A percentile compares a stretch with the other conserved stretches of the same genome.
Conservation (phyloP, 1,140 invertebrate species). For the Asbolus verrucosus region DNA sequence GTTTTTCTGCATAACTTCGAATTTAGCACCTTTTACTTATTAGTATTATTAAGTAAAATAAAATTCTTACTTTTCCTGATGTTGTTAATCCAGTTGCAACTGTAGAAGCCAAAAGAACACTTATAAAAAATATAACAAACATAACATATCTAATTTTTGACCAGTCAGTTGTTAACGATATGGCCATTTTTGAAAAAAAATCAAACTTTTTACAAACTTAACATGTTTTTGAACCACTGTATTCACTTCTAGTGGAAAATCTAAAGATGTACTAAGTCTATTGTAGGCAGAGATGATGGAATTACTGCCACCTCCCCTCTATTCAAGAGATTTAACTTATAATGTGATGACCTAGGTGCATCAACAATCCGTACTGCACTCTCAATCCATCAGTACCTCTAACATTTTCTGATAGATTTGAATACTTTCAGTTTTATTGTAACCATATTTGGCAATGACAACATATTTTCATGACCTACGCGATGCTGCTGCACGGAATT, state of each 20-base stretch:
- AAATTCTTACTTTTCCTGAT: slow-evolving; percentile 42
- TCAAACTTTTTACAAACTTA: too few relatives aligned
- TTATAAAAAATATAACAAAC: slow-evolving; percentile 39
- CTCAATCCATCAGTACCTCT: slow-evolving; percentile 16
- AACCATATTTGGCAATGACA: too few relatives aligned
- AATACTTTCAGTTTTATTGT: slow-evolving; percentile 9
- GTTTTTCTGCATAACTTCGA: neutral
- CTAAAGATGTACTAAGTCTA: slow-evolving; percentile 33
- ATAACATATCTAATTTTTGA: slow-evolving; percentile 40
- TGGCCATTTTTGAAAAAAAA: slow-evolving; percentile 14
- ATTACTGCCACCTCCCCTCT: slow-evolving; percentile 24
- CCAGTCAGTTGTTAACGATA: slow-evolving; percentile 42
- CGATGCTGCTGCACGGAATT: too few relatives aligned
- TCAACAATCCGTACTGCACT: slow-evolving; percentile 12
- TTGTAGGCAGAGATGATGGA: slow-evolving; percentile 20
- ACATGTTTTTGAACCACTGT: too few relatives aligned
- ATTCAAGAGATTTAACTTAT: slow-evolving; percentile 14
- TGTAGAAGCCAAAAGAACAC: slow-evolving; percentile 39
- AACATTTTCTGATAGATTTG: neutral
- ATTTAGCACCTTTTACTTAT: slow-evolving; percentile 35
- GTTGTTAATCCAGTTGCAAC: slow-evolving; percentile 38
- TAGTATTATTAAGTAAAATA: slow-evolving; percentile 16
- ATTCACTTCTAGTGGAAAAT: slow-evolving; percentile 20
- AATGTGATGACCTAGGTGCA: slow-evolving; percentile 32
- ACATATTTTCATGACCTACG: too few relatives aligned